Evolutionary conservation across 2,888 invertebrate species (phyloP).

Genomic region (Cheilosia urbana): DNA sequence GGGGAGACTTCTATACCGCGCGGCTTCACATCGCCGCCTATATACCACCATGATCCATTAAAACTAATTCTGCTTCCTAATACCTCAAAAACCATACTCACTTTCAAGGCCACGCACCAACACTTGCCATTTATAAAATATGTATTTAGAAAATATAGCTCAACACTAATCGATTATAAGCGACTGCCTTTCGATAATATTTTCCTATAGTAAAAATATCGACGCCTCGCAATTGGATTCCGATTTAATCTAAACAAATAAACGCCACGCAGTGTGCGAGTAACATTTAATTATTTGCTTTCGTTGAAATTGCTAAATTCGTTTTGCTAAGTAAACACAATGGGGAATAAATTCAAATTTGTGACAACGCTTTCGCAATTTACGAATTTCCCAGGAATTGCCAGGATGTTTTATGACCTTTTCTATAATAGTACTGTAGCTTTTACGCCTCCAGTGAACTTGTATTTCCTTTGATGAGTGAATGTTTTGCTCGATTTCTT

Average conservation of each 20-base stretch:
- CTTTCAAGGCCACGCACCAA: conserved; percentile 10
- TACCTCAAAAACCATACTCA: neutral
- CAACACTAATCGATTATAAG: neutral
- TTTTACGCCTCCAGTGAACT: too few relatives aligned
- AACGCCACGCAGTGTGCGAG: conserved; percentile 27
- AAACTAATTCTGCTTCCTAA: too few relatives aligned
- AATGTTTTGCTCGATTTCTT: too few relatives aligned
- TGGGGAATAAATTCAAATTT: conserved; percentile 31
- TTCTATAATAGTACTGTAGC: neutral
- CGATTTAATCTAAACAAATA: conserved; percentile 42
- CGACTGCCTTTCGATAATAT: conserved; percentile 19
- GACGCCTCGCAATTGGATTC: conserved; percentile 1
- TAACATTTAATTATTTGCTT: conserved; percentile 60
- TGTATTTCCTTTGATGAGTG: too few relatives aligned
- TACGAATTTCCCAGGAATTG: conserved; percentile 20
- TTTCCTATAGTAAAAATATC: conserved; percentile 13
- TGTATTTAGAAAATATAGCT: too few relatives aligned
- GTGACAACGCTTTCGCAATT: conserved; percentile 30
- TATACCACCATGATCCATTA: too few relatives aligned
- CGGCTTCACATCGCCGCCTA: too few relatives aligned
- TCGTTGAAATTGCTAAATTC: conserved; percentile 49
- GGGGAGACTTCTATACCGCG: too few relatives aligned
- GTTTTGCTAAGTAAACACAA: conserved; percentile 38
- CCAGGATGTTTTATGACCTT: neutral
- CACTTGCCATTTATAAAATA: neutral